A percentile compares a stretch with the other conserved stretches of the same genome.
Conservation (phyloP, 2,113 vertebrate genomes). For the Euleptes europaea region DNA sequence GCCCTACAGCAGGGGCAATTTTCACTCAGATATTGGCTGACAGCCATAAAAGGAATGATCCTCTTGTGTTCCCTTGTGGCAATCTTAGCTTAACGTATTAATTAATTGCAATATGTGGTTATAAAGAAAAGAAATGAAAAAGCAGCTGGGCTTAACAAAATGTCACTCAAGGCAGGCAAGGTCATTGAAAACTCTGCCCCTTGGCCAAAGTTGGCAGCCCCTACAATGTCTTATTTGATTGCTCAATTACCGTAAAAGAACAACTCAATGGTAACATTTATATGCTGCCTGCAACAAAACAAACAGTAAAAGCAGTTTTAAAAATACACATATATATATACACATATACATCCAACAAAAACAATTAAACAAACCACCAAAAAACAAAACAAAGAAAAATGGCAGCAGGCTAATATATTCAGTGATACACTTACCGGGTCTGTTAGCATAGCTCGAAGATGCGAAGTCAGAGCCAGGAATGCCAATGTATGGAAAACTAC, state of each 20-base stretch:
- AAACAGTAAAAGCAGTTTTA: no score
- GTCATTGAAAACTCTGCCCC: neutral
- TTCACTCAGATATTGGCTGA: neutral
- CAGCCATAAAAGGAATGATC: neutral
- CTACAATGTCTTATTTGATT: conserved; percentile 25
- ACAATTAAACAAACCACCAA: no score
- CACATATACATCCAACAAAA: no score
- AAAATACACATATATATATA: no score
- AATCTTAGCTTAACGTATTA: neutral
- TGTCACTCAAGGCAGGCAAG: neutral
- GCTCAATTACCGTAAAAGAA: conserved; percentile 34
- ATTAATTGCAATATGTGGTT: neutral
- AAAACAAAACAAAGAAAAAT: conserved; percentile 41
- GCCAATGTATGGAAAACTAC: conserved; percentile 90
- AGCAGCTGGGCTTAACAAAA: neutral
- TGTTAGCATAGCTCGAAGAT: conserved; percentile 95
- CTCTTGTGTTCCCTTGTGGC: no score
- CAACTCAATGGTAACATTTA: no score
- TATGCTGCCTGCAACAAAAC: no score
- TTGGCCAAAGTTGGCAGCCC: neutral
- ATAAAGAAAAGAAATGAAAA: neutral
- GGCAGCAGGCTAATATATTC: neutral
- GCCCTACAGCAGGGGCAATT: neutral
- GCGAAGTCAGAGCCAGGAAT: conserved; percentile 93
- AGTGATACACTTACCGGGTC: conserved; percentile 89